Evolutionary conservation across 2,888 invertebrate species (phyloP), one percentile per base, ranked within the genome.

Genomic region (Vanessa cardui): DNA sequence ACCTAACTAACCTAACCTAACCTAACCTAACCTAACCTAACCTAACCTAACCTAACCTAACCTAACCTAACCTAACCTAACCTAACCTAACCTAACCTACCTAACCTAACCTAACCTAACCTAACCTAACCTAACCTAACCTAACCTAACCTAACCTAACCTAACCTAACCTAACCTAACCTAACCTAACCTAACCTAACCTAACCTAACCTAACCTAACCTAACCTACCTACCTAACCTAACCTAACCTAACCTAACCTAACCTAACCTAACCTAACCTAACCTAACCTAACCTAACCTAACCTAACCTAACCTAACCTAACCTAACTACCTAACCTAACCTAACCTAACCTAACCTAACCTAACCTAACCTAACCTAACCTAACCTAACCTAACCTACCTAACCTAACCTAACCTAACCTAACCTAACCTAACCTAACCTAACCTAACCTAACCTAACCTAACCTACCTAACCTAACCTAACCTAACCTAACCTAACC

Each of bases 171-270:
- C 49, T 31, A 31, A 31, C 31, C 31, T 31, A 31, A 31, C 31
- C 31, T 31, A 31, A 31, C 31, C 31, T 54, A 54, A 21, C 54
- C 54, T 21, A 54, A 54, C 54, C 54, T 26, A 49, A 49, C 49
- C 49, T 49, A 49, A 49, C 49, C 49, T 49, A 49, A 49, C 49
- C 49, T 49, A 49, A 49, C 49, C 49, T 49, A 49, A 49, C 46
- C 21, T 56, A 58, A 58, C 63, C 44, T 63, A 63, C 63, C 46
- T 56, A 46, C 46, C 56, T 46, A 58, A 64, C 58, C 47, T 49
- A 58, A 58, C 64, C 54, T 46, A 58, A 64, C 64, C 47, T 47
- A 64, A 64, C 64, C 58, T 58, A 49, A 49, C 49, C 49, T 49
- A 49, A 49, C 49, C 49, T 49, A 49, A 49, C 49, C 49, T 49